Evolutionary conservation across 2,113 vertebrate species (phyloP).

Genomic region (Colistium nudipinnis): DNA sequence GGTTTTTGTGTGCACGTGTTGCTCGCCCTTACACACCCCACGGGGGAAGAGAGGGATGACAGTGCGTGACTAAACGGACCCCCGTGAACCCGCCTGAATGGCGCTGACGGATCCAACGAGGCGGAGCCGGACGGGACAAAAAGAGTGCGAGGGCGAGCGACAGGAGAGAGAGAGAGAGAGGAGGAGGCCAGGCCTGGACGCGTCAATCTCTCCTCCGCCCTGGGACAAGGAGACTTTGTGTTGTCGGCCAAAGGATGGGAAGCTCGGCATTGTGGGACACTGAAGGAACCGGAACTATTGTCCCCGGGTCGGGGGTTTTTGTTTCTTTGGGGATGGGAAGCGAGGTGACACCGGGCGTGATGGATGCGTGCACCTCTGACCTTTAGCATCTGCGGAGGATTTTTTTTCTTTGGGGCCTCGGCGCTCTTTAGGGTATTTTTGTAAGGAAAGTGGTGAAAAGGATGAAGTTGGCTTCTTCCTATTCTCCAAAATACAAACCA

Average conservation of each 20-base stretch:
- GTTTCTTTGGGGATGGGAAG: conserved; percentile 66
- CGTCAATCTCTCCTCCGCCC: conserved; percentile 68
- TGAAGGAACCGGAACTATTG: conserved; percentile 64
- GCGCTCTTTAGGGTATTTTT: too few relatives aligned
- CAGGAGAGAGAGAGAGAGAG: conserved; percentile 28
- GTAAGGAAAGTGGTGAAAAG: conserved; percentile 36
- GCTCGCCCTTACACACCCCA: conserved; percentile 51
- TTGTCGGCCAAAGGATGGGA: conserved; percentile 56
- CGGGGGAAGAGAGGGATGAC: conserved; percentile 61
- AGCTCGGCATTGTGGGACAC: conserved; percentile 28
- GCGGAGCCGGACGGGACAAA: conserved; percentile 67
- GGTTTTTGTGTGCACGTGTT: conserved; percentile 26
- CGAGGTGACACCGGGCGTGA: conserved; percentile 68
- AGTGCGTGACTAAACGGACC: conserved; percentile 74
- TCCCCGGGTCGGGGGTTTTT: conserved; percentile 50
- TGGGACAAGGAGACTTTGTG: conserved; percentile 64
- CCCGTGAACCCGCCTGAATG: conserved; percentile 65
- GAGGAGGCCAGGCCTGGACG: conserved; percentile 57
- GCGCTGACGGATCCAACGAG: conserved; percentile 73
- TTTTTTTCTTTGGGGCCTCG: conserved; percentile 48
- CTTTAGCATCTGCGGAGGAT: conserved; percentile 57
- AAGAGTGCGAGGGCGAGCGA: conserved; percentile 58
- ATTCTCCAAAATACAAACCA: conserved; percentile 23
- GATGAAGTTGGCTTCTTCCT: conserved; percentile 34
- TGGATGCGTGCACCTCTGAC: conserved; percentile 66